These are phyloP conservation scores for Ladona fulva DNA, from an alignment of 1,140 invertebrate genomes.

Conservation along the genomic window DNA sequence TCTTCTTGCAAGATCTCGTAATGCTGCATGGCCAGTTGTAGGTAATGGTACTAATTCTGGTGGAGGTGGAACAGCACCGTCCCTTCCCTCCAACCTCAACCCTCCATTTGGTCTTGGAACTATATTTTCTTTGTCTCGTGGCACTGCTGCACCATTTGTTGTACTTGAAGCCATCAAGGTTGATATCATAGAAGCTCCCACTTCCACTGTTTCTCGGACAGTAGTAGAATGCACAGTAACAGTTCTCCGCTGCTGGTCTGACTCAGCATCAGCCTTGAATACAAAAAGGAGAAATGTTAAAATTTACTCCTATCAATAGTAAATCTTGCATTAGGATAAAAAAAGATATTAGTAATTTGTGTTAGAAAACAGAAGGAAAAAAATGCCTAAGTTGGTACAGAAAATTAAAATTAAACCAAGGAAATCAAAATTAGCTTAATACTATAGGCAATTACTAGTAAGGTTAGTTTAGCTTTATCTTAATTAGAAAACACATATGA, in stretches of 20 bases:
- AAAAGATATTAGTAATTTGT: no score
- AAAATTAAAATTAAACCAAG: no score
- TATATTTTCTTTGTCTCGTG: neutral
- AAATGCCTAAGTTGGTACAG: no score
- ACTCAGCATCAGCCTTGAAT: no score
- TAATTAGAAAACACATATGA: no score
- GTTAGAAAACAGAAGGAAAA: no score
- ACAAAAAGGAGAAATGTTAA: no score
- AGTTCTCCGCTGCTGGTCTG: neutral
- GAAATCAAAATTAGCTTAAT: no score
- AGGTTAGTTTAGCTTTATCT: no score
- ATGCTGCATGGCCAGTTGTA: constrained; percentile 14
- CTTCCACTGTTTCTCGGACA: neutral
- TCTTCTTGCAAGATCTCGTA: constrained; percentile 18
- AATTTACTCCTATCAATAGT: no score
- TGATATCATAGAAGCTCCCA: neutral
- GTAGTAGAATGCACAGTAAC: neutral
- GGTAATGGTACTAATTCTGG: neutral
- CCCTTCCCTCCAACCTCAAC: constrained; percentile 17
- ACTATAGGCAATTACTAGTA: no score
- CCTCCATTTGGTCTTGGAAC: neutral
- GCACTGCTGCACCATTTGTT: neutral
- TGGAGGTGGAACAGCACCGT: constrained; percentile 5
- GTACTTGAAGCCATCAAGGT: neutral
- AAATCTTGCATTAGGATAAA: no score